phyloP scores from a whole-genome alignment of 2,888 invertebrate genomes.

The Acrobasis consociella region DNA sequence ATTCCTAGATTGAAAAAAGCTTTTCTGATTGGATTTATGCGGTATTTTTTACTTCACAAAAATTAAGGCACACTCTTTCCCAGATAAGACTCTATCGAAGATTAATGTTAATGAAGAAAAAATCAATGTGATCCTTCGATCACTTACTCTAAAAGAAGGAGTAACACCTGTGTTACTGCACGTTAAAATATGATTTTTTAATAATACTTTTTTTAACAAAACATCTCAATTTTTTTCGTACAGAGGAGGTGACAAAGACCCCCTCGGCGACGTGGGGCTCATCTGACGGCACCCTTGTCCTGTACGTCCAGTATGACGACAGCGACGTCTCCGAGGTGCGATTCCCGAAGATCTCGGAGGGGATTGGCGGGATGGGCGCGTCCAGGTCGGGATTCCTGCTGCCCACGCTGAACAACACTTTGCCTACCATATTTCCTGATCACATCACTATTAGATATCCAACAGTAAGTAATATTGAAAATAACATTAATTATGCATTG shows the following conservation, averaged over 20 bases:
- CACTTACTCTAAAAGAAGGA: too few relatives aligned
- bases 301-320: slow-evolving; percentile 95
- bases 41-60: too few relatives aligned
- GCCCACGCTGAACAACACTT: slow-evolving; percentile 65
- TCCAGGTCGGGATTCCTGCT: slow-evolving; percentile 75
- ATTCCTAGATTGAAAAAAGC: too few relatives aligned
- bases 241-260: slow-evolving; percentile 94
- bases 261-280: slow-evolving; percentile 95
- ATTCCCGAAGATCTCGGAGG: slow-evolving; percentile 91
- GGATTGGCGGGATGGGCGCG: slow-evolving; percentile 84
- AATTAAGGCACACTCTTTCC: too few relatives aligned
- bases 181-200: too few relatives aligned
- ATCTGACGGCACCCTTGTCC: slow-evolving; percentile 89
- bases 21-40: too few relatives aligned
- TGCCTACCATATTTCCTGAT: slow-evolving; percentile 88
- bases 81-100: too few relatives aligned
- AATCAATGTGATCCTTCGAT: too few relatives aligned
- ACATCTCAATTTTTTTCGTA: slow-evolving; percentile 34
- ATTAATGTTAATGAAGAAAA: too few relatives aligned
- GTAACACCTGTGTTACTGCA: too few relatives aligned
- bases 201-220: too few relatives aligned
- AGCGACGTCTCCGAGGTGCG: slow-evolving; percentile 88
- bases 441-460: slow-evolving; percentile 92
- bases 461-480: slow-evolving; percentile 76
- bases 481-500: too few relatives aligned